phyloP scores from a whole-genome alignment of 2,888 invertebrate species.

The Eupithecia abbreviata region DNA sequence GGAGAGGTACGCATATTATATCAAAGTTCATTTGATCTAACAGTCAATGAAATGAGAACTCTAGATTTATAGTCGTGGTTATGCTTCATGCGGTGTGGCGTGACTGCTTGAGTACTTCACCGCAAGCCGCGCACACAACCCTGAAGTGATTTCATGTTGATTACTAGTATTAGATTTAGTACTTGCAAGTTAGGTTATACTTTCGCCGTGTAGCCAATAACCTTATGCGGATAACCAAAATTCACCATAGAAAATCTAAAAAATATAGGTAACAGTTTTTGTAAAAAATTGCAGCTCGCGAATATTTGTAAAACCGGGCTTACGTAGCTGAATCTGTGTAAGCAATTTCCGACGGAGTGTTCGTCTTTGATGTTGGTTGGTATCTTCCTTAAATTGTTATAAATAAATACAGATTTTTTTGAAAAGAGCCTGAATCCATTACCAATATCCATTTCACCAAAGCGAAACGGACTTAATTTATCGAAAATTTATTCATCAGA shows the following conservation, averaged over 20 bases:
- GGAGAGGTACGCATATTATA: neutral
- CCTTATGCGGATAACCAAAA: neutral
- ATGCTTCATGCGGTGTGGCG: conserved; percentile 20
- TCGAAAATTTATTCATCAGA: too few relatives aligned
- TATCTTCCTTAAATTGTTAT: too few relatives aligned
- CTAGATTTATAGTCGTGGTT: conserved; percentile 24
- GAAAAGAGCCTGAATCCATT: too few relatives aligned
- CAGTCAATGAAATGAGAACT: neutral
- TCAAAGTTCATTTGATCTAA: neutral
- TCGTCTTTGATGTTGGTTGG: too few relatives aligned
- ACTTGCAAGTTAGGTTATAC: neutral
- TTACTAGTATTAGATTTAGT: neutral
- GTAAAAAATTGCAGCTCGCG: neutral
- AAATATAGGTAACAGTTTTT: too few relatives aligned
- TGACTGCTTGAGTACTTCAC: conserved; percentile 27
- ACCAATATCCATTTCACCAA: neutral
- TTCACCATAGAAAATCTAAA: neutral
- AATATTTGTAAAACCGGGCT: neutral
- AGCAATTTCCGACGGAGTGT: conserved; percentile 1
- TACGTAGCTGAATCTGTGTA: neutral
- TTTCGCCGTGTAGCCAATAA: neutral
- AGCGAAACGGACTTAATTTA: neutral
- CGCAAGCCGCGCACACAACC: conserved; percentile 18
- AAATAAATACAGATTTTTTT: too few relatives aligned
- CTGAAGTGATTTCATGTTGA: neutral